Evolutionary conservation across 2,888 invertebrate genomes (phyloP).

Genomic region (Drosophila tanythrix): DNA sequence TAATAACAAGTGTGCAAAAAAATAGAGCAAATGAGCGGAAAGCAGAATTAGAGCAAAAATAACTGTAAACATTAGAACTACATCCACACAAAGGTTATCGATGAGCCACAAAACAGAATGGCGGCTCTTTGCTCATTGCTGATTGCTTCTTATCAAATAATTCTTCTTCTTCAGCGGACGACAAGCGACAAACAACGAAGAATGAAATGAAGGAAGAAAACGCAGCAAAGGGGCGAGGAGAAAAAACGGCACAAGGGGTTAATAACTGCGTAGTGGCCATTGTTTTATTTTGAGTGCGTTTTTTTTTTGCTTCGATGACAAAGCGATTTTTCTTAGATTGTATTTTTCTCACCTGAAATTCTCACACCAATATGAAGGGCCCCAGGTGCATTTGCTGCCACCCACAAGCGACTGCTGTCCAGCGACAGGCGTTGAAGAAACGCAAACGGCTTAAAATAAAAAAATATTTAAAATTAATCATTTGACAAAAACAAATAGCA

Average conservation of each 20-base stretch:
- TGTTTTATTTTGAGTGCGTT: constrained; percentile 35
- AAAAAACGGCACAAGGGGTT: constrained; percentile 32
- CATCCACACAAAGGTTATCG: constrained; percentile 60
- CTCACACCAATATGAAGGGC: constrained; percentile 92
- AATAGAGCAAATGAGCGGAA: constrained; percentile 18
- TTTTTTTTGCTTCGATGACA: constrained; percentile 48
- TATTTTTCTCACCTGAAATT: constrained; percentile 80
- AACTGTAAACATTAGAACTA: constrained; percentile 53
- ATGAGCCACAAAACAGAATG: constrained; percentile 33
- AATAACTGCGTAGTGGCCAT: constrained; percentile 56
- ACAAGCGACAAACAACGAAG: constrained; percentile 41
- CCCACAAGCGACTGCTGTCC: constrained; percentile 85
- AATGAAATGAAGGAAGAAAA: constrained; percentile 21
- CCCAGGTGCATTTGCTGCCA: constrained; percentile 90
- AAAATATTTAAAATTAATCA: background rate
- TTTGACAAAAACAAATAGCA: constrained; percentile 39
- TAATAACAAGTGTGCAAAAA: constrained; percentile 17
- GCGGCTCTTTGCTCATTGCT: constrained; percentile 22
- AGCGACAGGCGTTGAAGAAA: constrained; percentile 56
- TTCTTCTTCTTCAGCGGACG: constrained; percentile 18
- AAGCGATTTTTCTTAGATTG: constrained; percentile 46
- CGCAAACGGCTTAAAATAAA: constrained; percentile 50
- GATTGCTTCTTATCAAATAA: constrained; percentile 62
- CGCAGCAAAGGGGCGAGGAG: background rate
- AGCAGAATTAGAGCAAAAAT: constrained; percentile 45